These are phyloP conservation scores for Conger conger DNA, from an alignment of 2,113 vertebrate species.

Conservation along the genomic window DNA sequence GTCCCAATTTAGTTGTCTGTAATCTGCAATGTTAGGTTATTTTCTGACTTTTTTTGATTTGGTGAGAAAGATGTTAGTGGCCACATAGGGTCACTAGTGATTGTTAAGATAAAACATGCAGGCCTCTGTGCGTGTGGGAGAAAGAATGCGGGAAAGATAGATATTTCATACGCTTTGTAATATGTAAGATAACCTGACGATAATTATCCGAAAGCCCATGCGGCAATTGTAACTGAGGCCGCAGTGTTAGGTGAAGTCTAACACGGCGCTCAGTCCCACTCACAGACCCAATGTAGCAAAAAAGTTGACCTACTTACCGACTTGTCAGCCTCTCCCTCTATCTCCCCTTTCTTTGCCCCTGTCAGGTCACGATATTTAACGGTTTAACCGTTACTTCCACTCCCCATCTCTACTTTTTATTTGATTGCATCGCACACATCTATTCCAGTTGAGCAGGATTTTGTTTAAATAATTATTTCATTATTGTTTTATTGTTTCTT, in stretches of 20 bases:
- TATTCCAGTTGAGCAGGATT: not conserved
- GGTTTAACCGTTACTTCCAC: not conserved
- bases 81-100: not conserved
- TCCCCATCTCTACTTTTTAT: not conserved
- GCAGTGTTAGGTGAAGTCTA: not conserved
- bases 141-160: not conserved
- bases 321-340: constrained; percentile 53
- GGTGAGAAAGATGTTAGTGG: not conserved
- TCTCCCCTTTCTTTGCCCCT: constrained; percentile 17
- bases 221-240: not conserved
- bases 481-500: too few species aligned
- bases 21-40: not conserved
- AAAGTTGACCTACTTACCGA: constrained; percentile 71
- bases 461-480: not conserved
- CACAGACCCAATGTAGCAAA: constrained; percentile 68
- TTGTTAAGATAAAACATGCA: not conserved
- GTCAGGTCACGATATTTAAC: not conserved
- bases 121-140: not conserved
- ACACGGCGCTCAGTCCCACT: constrained; percentile 26
- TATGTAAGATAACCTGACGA: too few species aligned
- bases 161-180: too few species aligned
- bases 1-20: too few species aligned
- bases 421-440: not conserved
- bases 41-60: not conserved
- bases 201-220: not conserved